phyloP scores from a whole-genome alignment of 1,140 invertebrate genomes.

The Drosophila hydei region DNA sequence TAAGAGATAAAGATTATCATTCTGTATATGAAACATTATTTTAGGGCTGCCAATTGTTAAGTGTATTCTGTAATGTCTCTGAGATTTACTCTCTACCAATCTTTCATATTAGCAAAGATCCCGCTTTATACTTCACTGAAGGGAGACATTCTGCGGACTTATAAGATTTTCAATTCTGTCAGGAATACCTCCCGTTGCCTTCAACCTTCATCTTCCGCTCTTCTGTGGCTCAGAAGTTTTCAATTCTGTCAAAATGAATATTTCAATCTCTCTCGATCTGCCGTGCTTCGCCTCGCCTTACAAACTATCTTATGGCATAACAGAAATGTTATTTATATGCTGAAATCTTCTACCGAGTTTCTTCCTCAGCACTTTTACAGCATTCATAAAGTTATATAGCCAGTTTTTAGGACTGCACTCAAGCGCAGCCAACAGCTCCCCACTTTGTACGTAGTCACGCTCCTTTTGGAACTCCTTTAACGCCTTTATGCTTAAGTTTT shows the following conservation, averaged over 20 bases:
- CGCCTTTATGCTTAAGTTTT: constrained; percentile 63
- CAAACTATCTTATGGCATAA: constrained; percentile 4
- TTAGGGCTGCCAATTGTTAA: too few species aligned
- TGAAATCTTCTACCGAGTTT: constrained; percentile 24
- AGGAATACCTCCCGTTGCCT: too few species aligned
- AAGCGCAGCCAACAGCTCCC: neutral
- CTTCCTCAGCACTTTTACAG: constrained; percentile 22
- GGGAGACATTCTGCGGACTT: too few species aligned
- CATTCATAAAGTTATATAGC: constrained; percentile 48
- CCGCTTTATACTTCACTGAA: too few species aligned
- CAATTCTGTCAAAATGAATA: neutral
- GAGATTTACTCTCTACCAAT: too few species aligned
- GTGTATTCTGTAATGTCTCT: too few species aligned
- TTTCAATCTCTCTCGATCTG: neutral
- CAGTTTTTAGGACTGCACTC: constrained; percentile 41
- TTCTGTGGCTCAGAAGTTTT: neutral
- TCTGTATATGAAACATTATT: too few species aligned
- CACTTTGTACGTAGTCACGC: too few species aligned
- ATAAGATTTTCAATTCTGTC: too few species aligned
- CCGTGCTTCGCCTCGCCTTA: neutral
- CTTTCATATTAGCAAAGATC: too few species aligned
- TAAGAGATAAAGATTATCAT: too few species aligned
- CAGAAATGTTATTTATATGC: constrained; percentile 7
- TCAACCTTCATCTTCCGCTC: too few species aligned
- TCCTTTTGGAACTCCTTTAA: constrained; percentile 24